A percentile compares a stretch with the other conserved stretches of the same genome.
Conservation (phyloP, 2,113 vertebrate species). For the Suricata suricatta region DNA sequence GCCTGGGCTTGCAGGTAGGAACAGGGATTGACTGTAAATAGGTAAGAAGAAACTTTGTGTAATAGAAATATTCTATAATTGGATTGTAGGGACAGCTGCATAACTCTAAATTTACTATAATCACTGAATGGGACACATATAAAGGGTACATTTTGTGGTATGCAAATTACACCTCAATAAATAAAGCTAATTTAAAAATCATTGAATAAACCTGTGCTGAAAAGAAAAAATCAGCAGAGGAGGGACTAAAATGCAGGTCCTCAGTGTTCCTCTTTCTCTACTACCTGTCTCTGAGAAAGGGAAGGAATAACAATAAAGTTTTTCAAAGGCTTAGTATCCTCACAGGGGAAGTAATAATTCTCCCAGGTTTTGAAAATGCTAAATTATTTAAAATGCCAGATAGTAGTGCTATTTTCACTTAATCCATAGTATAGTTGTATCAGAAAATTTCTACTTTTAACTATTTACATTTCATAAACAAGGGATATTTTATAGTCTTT, state of each 20-base stretch:
- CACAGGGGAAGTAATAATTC: not conserved
- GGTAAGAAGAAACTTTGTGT: not conserved
- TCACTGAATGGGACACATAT: not conserved
- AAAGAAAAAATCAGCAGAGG: constrained; percentile 11
- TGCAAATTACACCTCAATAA: not conserved
- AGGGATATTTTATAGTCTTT: not conserved
- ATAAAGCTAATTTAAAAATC: constrained; percentile 35
- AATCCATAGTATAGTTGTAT: not conserved
- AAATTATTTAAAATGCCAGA: constrained; percentile 32
- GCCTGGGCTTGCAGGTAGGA: not conserved
- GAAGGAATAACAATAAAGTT: constrained; percentile 2
- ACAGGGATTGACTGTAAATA: not conserved
- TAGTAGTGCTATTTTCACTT: constrained; percentile 27
- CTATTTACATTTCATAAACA: constrained; percentile 52
- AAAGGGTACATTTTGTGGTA: not conserved
- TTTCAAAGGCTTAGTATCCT: constrained; percentile 5
- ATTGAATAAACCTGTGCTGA: not conserved
- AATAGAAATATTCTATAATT: constrained; percentile 3
- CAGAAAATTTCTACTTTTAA: constrained; percentile 46
- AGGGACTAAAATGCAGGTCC: not conserved
- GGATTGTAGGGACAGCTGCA: not conserved
- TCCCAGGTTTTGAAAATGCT: constrained; percentile 41
- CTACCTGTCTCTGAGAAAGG: constrained; percentile 19
- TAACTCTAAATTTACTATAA: not conserved
- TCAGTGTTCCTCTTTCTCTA: not conserved